These are phyloP conservation scores for Caenorhabditis doughertyi DNA, from an alignment of 2,888 invertebrate species.

Conservation along the genomic window DNA sequence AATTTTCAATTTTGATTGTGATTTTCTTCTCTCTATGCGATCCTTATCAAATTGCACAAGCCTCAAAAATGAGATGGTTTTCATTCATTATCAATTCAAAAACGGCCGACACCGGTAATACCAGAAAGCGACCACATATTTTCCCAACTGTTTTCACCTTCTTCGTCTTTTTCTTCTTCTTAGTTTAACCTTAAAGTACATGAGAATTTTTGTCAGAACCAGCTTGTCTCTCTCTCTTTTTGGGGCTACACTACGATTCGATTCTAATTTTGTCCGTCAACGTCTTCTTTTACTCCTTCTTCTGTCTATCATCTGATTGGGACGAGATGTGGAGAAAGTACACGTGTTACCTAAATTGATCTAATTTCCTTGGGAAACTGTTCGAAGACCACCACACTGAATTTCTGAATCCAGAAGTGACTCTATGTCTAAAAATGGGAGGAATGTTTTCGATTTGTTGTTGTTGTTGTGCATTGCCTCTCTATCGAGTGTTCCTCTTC, in stretches of 20 bases:
- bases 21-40: neutral
- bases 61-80: no score
- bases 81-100: no score
- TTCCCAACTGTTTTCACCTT: neutral
- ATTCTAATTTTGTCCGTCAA: conserved; percentile 7
- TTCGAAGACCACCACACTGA: neutral
- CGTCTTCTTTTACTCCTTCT: neutral
- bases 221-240: neutral
- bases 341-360: neutral
- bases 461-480: conserved; percentile 43
- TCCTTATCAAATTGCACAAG: neutral
- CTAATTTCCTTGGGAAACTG: neutral
- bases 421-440: neutral
- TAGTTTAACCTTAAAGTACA: neutral
- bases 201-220: neutral
- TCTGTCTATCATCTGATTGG: conserved; percentile 12
- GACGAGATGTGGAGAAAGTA: neutral
- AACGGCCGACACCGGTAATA: no score
- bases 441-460: conserved; percentile 54
- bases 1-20: neutral
- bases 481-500: neutral
- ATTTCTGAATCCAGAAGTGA: neutral
- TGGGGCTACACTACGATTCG: conserved; percentile 2
- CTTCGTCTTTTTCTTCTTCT: neutral
- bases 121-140: neutral